Evolutionary conservation across 2,888 invertebrate genomes (phyloP).

Genomic region (Copidosoma aretas): DNA sequence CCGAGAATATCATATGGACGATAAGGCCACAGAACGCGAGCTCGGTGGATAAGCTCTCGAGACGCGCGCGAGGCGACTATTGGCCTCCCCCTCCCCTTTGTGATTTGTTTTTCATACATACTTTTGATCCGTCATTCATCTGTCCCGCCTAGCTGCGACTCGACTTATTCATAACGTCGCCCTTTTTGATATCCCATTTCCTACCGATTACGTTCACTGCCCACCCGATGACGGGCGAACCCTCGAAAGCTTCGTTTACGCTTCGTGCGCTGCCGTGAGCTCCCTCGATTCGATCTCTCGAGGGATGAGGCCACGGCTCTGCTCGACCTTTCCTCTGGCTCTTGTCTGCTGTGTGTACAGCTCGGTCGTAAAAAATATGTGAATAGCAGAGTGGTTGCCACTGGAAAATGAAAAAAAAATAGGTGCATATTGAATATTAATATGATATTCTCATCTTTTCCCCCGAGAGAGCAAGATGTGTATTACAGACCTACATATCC

Average conservation of each 20-base stretch:
- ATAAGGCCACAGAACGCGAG: slow-evolving; percentile 1
- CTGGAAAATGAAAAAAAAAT: background rate
- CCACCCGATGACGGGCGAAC: slow-evolving; percentile 10
- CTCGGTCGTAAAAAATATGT: background rate
- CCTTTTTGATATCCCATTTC: background rate
- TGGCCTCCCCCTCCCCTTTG: background rate
- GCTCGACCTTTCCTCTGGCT: background rate
- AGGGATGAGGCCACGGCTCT: background rate
- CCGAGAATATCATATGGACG: background rate
- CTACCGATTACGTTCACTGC: slow-evolving; percentile 13
- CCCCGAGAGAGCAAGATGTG: too few relatives aligned
- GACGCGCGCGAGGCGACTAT: background rate
- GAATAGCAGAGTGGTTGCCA: background rate
- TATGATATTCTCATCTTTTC: slow-evolving; percentile 26
- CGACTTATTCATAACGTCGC: background rate
- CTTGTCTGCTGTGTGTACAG: background rate
- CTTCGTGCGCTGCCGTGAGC: background rate
- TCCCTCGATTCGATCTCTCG: slow-evolving; percentile 24
- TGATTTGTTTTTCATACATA: slow-evolving; percentile 18
- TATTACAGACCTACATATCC: too few relatives aligned
- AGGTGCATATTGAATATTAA: background rate
- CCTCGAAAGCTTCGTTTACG: background rate
- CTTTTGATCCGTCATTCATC: slow-evolving; percentile 16
- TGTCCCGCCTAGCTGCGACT: background rate
- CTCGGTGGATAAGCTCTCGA: background rate